Percentiles rank a stretch among this genome's conserved stretches.
phyloP scores from a whole-genome alignment of 2,797 vertebrate species.

The Diglossa cyanea region DNA sequence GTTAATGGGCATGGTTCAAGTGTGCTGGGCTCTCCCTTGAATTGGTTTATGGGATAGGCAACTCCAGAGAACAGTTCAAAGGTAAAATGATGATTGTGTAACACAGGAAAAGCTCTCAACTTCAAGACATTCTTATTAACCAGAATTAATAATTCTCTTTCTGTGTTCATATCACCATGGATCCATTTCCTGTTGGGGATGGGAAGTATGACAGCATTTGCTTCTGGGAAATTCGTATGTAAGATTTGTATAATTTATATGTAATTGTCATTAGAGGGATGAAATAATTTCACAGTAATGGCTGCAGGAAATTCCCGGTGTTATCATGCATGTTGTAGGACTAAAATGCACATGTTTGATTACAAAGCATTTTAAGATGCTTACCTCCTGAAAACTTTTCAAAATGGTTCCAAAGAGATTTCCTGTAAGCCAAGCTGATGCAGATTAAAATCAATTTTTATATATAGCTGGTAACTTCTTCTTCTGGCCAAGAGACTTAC shows the following conservation, averaged over 20 bases:
- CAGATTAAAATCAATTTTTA: neutral
- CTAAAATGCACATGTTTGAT: neutral
- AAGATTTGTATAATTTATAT: neutral
- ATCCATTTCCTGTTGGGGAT: neutral
- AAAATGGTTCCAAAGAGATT: neutral
- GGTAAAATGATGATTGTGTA: neutral
- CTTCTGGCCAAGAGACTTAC: neutral
- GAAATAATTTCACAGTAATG: neutral
- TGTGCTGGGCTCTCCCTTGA: neutral
- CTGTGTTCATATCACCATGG: neutral
- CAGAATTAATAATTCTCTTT: neutral
- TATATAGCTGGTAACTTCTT: fast-evolving
- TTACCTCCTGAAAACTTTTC: neutral
- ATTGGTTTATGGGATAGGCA: neutral
- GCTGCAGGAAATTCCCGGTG: neutral
- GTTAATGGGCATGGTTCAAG: neutral
- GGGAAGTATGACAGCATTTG: neutral
- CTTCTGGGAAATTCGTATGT: neutral
- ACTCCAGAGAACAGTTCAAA: neutral
- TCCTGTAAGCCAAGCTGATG: neutral
- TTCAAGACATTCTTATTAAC: neutral
- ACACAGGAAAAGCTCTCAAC: neutral
- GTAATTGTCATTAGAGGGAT: neutral
- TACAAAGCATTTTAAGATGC: neutral
- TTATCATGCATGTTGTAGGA: neutral